A percentile compares a stretch with the other conserved stretches of the same genome.
Conservation (phyloP, 2,888 invertebrate genomes). For the Megaustenia siamemsis region DNA sequence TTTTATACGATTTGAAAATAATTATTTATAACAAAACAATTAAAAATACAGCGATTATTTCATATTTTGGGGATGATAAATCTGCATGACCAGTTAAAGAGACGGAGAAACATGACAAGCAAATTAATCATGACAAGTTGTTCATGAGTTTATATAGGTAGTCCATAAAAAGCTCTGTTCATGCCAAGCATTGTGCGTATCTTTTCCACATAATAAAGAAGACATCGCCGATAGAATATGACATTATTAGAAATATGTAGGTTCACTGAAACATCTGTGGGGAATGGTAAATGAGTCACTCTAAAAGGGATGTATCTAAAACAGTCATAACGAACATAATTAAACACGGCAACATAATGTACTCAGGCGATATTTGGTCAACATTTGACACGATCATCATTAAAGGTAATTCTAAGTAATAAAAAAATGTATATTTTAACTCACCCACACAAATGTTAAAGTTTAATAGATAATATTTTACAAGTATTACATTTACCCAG, state of each 20-base stretch:
- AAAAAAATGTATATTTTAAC: neutral
- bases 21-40: neutral
- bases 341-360: conserved; percentile 9
- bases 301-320: conserved; percentile 16
- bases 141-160: conserved; percentile 31
- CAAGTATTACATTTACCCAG: neutral
- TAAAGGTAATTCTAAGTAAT: neutral
- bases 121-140: neutral
- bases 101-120: conserved; percentile 7
- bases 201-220: conserved; percentile 44
- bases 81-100: neutral
- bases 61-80: neutral
- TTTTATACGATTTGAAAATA: neutral
- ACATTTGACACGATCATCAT: neutral
- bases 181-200: conserved; percentile 53
- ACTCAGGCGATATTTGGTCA: neutral
- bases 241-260: conserved; percentile 35
- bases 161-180: conserved; percentile 48
- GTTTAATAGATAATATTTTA: neutral
- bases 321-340: conserved; percentile 17
- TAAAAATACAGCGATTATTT: neutral
- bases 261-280: conserved; percentile 19
- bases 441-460: neutral
- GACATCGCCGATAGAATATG: conserved; percentile 39
- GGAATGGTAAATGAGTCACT: conserved; percentile 45